phyloP scores from a whole-genome alignment of 2,797 vertebrate species.

The Fistularia commersonii region DNA sequence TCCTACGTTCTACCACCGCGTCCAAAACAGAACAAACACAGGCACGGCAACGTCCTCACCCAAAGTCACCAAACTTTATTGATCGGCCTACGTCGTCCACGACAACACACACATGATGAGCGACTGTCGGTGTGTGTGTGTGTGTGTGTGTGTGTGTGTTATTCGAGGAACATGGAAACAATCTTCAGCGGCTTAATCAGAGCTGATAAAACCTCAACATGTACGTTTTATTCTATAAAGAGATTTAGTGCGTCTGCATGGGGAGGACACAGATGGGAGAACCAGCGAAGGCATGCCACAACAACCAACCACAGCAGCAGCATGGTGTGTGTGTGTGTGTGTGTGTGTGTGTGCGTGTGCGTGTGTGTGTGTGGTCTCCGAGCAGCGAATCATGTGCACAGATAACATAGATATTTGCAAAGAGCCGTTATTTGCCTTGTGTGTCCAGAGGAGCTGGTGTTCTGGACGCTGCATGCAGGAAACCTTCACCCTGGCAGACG shows the following conservation, averaged over 20 bases:
- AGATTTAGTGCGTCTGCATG: slow-evolving; percentile 51
- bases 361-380: slow-evolving; percentile 37
- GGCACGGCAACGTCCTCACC: too few relatives aligned
- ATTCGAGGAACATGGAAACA: slow-evolving; percentile 65
- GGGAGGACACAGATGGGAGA: slow-evolving; percentile 56
- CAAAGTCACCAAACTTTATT: slow-evolving; percentile 86
- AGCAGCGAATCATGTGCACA: too few relatives aligned
- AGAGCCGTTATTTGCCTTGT: too few relatives aligned
- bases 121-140: too few relatives aligned
- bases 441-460: too few relatives aligned
- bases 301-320: slow-evolving; percentile 68
- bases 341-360: slow-evolving; percentile 27
- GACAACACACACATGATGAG: slow-evolving; percentile 52
- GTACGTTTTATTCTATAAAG: slow-evolving; percentile 44
- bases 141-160: too few relatives aligned
- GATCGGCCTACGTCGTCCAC: slow-evolving; percentile 70
- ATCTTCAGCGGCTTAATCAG: too few relatives aligned
- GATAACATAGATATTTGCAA: too few relatives aligned
- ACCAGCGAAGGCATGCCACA: slow-evolving; percentile 65
- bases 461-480: too few relatives aligned
- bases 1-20: neutral
- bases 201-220: too few relatives aligned
- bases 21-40: slow-evolving; percentile 22
- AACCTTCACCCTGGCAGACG: too few relatives aligned
- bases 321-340: slow-evolving; percentile 63